Conservation (phyloP, 2,113 vertebrate genomes). For the Calidris pygmaea region DNA sequence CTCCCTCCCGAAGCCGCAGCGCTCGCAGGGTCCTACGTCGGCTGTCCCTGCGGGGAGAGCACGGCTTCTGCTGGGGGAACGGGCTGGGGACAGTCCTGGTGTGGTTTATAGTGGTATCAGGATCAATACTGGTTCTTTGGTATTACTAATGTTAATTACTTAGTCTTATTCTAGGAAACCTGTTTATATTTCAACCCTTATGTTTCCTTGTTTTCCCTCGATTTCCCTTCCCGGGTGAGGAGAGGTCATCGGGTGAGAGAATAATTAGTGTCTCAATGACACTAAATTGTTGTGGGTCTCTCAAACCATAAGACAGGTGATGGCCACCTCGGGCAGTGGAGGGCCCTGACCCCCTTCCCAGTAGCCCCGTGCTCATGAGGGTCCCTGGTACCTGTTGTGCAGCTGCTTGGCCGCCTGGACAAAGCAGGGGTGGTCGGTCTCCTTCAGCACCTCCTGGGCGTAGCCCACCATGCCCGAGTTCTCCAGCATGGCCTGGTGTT, state of each 20-base stretch:
- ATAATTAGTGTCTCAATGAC: background rate
- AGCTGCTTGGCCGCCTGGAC: conserved; percentile 92
- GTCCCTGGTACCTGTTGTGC: conserved; percentile 82
- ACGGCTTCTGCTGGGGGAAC: too few relatives aligned
- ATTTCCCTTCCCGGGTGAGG: background rate
- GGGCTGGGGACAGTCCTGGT: too few relatives aligned
- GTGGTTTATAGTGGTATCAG: too few relatives aligned
- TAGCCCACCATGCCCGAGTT: conserved; percentile 90
- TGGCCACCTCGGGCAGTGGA: fast-evolving
- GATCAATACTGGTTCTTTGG: background rate
- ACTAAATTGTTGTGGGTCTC: background rate
- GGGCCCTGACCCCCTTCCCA: fast-evolving
- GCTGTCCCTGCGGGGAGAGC: too few relatives aligned
- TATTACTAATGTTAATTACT: background rate
- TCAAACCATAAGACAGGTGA: background rate
- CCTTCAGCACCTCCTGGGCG: conserved; percentile 94
- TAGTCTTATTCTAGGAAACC: background rate
- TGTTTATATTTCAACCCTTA: background rate
- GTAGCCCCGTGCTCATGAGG: fast-evolving
- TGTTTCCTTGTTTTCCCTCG: background rate
- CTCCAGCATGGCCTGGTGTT: conserved; percentile 89
- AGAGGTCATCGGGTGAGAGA: background rate
- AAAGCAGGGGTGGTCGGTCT: conserved; percentile 92
- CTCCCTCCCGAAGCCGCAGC: too few relatives aligned
- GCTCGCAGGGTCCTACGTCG: too few relatives aligned